A percentile compares a stretch with the other conserved stretches of the same genome.
Conservation (phyloP, 2,797 vertebrate species). For the Xiphophorus birchmanni region DNA sequence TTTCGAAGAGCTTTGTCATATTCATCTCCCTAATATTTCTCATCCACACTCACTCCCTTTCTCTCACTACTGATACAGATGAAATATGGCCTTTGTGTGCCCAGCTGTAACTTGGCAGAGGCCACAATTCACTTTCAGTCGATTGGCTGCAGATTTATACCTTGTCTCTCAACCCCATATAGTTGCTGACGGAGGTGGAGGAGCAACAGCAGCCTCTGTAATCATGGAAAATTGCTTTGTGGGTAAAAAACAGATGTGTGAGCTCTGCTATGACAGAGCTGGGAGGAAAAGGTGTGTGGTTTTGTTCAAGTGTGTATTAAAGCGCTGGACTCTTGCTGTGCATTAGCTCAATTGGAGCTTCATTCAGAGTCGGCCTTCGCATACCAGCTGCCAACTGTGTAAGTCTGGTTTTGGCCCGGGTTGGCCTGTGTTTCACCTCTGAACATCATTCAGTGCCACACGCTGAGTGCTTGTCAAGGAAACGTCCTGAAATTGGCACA, state of each 20-base stretch:
- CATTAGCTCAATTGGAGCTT: conserved; percentile 31
- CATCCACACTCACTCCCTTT: conserved; percentile 11
- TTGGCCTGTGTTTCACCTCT: conserved; percentile 52
- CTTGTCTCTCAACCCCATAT: conserved; percentile 53
- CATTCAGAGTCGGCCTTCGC: conserved; percentile 41
- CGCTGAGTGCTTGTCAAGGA: conserved; percentile 39
- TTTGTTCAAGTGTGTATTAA: conserved; percentile 27
- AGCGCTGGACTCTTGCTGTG: conserved; percentile 12
- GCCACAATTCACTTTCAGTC: conserved; percentile 70
- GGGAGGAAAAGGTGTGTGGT: conserved; percentile 13
- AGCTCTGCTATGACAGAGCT: conserved; percentile 39
- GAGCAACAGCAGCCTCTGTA: conserved; percentile 51
- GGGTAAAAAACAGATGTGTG: conserved; percentile 54
- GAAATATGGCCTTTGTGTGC: conserved; percentile 43
- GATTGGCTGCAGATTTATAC: conserved; percentile 76
- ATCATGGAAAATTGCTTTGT: conserved; percentile 74
- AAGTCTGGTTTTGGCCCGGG: conserved; percentile 29
- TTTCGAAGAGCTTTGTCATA: not conserved
- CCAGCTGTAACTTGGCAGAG: conserved; percentile 63
- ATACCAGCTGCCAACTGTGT: conserved; percentile 25
- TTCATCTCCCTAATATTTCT: not conserved
- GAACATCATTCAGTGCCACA: conserved; percentile 60
- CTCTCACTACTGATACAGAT: conserved; percentile 20
- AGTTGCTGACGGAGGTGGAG: conserved; percentile 67
- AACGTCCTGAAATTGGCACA: conserved; percentile 50